Evolutionary conservation across 1,140 invertebrate genomes (phyloP).

Genomic region (Drosophila carrolli): DNA sequence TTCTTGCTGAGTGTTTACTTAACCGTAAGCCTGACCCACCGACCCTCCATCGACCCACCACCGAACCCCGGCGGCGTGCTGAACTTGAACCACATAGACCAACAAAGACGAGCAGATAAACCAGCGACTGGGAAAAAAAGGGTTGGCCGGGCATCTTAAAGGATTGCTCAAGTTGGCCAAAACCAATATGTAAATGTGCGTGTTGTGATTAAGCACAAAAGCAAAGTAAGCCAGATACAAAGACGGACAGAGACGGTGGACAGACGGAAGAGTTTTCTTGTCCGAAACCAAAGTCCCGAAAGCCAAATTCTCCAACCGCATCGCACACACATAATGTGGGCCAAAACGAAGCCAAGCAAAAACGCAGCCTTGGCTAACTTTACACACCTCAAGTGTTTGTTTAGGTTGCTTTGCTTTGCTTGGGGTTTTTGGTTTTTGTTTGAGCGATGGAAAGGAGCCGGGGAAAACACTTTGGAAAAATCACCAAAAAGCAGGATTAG

Average conservation of each 20-base stretch:
- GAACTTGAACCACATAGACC: constrained; percentile 67
- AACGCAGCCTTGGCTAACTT: constrained; percentile 77
- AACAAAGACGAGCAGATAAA: constrained; percentile 55
- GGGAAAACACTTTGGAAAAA: constrained; percentile 35
- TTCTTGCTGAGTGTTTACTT: constrained; percentile 74
- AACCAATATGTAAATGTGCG: constrained; percentile 83
- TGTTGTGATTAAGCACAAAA: constrained; percentile 82
- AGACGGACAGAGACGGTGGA: constrained; percentile 11
- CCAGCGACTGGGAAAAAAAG: constrained; percentile 64
- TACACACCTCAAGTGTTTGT: constrained; percentile 83
- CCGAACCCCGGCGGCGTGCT: constrained; percentile 29
- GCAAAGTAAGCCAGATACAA: constrained; percentile 57
- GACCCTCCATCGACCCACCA: constrained; percentile 1
- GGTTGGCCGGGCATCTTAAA: constrained; percentile 68
- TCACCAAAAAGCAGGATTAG: constrained; percentile 29
- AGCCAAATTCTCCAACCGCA: constrained; percentile 49
- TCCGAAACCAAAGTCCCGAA: constrained; percentile 34
- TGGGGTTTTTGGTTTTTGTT: constrained; percentile 28
- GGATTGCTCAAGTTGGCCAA: constrained; percentile 82
- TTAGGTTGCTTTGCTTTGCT: constrained; percentile 72
- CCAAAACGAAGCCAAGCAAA: constrained; percentile 72
- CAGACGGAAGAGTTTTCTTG: constrained; percentile 36
- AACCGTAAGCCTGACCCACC: constrained; percentile 69
- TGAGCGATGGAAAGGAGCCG: constrained; percentile 5
- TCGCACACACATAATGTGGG: constrained; percentile 54